Conservation (phyloP, 2,888 invertebrate genomes). For the Dromius quadrimaculatus region DNA sequence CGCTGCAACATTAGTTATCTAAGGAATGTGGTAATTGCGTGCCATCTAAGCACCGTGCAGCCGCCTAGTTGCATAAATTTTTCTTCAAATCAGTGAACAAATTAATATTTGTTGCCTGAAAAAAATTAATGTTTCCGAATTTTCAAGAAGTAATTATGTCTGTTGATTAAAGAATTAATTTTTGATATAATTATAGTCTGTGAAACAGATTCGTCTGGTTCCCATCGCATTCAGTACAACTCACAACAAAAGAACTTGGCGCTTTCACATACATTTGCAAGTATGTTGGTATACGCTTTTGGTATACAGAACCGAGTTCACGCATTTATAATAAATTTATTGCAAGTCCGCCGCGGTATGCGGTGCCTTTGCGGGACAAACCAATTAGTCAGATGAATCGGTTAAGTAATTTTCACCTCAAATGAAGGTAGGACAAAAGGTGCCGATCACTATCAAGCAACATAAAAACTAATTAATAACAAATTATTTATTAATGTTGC, state of each 20-base stretch:
- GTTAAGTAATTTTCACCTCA: conserved; percentile 10
- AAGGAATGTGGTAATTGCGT: conserved; percentile 30
- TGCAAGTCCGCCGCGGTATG: not conserved
- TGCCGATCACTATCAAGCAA: not conserved
- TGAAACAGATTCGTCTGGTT: conserved; percentile 32
- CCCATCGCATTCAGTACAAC: conserved; percentile 5
- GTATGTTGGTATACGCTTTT: conserved; percentile 7
- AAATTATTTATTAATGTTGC: conserved; percentile 14
- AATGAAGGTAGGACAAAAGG: not conserved
- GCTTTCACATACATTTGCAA: not conserved
- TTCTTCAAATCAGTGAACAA: too few relatives aligned
- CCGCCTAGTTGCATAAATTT: too few relatives aligned
- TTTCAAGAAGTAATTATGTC: too few relatives aligned
- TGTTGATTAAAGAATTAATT: too few relatives aligned
- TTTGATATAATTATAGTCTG: not conserved
- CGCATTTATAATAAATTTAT: conserved; percentile 32
- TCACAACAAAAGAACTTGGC: conserved; percentile 8
- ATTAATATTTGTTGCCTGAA: too few relatives aligned
- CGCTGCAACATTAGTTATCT: conserved; percentile 6
- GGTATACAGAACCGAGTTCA: conserved; percentile 20
- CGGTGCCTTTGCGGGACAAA: conserved; percentile 39
- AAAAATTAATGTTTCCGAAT: too few relatives aligned
- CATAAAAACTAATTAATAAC: conserved; percentile 2
- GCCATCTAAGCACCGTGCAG: conserved; percentile 1
- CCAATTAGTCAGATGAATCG: conserved; percentile 34